phyloP scores from a whole-genome alignment of 2,888 invertebrate species.

The Sisyra terminalis region DNA sequence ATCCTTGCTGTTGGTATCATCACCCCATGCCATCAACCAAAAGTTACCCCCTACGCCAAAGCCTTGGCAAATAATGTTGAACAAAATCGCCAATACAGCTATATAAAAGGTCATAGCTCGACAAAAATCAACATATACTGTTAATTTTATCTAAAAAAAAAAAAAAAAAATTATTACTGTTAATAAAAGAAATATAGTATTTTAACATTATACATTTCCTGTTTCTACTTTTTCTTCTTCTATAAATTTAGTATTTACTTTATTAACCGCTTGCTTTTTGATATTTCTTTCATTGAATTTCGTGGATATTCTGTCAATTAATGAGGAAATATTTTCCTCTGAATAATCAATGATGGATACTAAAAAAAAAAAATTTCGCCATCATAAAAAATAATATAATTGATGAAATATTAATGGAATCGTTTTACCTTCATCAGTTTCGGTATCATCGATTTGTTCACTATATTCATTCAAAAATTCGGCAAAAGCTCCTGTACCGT shows the following conservation, averaged over 20 bases:
- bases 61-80: conserved; percentile 67
- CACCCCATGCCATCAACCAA: conserved; percentile 75
- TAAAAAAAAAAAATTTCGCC: too few relatives aligned
- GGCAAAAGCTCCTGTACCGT: conserved; percentile 22
- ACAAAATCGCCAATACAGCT: conserved; percentile 51
- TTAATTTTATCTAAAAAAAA: conserved; percentile 11
- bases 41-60: conserved; percentile 77
- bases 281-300: too few relatives aligned
- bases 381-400: too few relatives aligned
- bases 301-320: too few relatives aligned
- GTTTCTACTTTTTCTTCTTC: conserved; percentile 31
- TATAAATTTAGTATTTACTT: conserved; percentile 23
- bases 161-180: too few relatives aligned
- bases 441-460: conserved; percentile 12
- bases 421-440: conserved; percentile 5
- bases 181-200: too few relatives aligned
- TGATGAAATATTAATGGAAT: too few relatives aligned
- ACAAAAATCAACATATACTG: too few relatives aligned
- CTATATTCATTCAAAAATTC: conserved; percentile 21
- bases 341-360: not conserved
- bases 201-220: conserved; percentile 30
- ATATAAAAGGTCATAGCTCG: conserved; percentile 18
- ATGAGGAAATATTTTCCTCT: not conserved
- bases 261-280: not conserved
- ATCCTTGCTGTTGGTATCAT: conserved; percentile 39